Conservation (phyloP, 2,888 invertebrate genomes). For the Drosophila diplacantha region DNA sequence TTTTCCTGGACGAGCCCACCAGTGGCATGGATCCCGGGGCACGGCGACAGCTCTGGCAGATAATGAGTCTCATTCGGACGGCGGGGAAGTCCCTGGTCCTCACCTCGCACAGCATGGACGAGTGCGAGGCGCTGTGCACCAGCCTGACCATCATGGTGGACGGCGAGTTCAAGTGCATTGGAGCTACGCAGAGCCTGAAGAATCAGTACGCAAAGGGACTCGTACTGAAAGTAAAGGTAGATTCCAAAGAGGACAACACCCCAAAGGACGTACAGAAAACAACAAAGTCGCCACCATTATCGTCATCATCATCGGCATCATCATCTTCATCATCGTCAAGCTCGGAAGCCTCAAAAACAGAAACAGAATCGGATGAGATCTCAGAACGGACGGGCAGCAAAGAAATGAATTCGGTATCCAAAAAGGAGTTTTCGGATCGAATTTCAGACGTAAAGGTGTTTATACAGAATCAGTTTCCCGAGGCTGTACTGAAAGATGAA, state of each 20-base stretch:
- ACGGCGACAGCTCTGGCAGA: constrained; percentile 87
- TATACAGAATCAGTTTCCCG: constrained; percentile 13
- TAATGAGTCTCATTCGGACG: constrained; percentile 82
- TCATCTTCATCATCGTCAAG: background rate
- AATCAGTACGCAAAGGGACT: constrained; percentile 80
- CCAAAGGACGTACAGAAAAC: background rate
- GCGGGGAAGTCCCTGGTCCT: constrained; percentile 85
- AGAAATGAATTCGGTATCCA: background rate
- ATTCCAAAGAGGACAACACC: background rate
- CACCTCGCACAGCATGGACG: constrained; percentile 91
- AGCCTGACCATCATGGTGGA: constrained; percentile 89
- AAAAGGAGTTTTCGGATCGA: background rate
- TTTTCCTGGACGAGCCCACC: constrained; percentile 83
- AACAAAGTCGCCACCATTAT: too few relatives aligned
- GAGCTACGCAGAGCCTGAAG: constrained; percentile 85
- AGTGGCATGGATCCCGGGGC: constrained; percentile 77
- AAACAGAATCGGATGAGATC: too few relatives aligned
- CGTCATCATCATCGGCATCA: too few relatives aligned
- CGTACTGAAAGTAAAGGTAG: constrained; percentile 75
- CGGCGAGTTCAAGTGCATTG: constrained; percentile 84
- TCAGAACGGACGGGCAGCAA: background rate
- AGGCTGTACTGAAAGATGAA: constrained; percentile 78
- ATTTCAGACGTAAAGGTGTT: constrained; percentile 17
- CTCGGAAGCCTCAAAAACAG: too few relatives aligned
- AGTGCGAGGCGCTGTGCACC: constrained; percentile 88